These are phyloP conservation scores for Drosophila anomelani DNA, from an alignment of 2,888 invertebrate species.

Conservation along the genomic window DNA sequence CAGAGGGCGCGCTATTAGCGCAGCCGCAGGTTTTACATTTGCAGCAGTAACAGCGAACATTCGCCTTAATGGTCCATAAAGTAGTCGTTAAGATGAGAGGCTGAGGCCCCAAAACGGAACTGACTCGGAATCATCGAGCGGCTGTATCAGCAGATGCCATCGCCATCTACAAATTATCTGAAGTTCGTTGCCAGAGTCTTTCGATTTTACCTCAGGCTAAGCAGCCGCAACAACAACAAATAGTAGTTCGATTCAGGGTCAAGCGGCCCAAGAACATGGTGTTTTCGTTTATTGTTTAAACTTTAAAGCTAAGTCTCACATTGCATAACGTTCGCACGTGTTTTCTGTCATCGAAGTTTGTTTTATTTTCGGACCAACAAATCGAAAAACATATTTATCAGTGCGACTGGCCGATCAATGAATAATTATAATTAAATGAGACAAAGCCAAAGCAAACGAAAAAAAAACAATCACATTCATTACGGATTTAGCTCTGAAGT, in stretches of 20 bases:
- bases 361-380: constrained; percentile 17
- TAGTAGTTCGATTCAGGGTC: constrained; percentile 58
- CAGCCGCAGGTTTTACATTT: constrained; percentile 18
- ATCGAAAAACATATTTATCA: constrained; percentile 19
- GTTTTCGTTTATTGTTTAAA: constrained; percentile 23
- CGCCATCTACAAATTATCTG: constrained; percentile 32
- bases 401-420: constrained; percentile 22
- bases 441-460: constrained; percentile 2
- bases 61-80: constrained; percentile 39
- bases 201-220: constrained; percentile 13
- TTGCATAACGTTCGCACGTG: constrained; percentile 43
- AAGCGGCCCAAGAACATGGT: constrained; percentile 53
- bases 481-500: constrained; percentile 7
- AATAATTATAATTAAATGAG: constrained; percentile 31
- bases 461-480: constrained; percentile 18
- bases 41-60: constrained; percentile 9
- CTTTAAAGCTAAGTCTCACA: not conserved
- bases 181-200: not conserved
- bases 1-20: constrained; percentile 3
- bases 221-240: constrained; percentile 15
- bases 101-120: constrained; percentile 38
- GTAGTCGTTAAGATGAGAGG: constrained; percentile 34
- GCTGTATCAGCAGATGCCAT: constrained; percentile 11
- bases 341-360: not conserved
- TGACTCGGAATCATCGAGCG: constrained; percentile 9